Conservation (phyloP, 2,113 vertebrate genomes). For the Varanus komodoensis region DNA sequence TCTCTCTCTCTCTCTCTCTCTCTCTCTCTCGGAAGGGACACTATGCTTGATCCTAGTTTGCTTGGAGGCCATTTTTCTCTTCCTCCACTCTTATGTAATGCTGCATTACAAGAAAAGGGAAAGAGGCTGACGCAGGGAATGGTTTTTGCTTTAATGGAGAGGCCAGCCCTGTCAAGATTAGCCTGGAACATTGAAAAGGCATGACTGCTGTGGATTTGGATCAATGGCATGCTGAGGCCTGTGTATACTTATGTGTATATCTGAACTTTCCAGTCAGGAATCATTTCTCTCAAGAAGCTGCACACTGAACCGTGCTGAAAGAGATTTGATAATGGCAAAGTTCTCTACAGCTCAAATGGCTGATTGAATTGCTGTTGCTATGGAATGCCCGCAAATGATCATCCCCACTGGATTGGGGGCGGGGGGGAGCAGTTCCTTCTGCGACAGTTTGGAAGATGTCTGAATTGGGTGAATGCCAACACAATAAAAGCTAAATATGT, state of each 20-base stretch:
- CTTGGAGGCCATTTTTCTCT: neutral
- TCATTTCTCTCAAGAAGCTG: neutral
- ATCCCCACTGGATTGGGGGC: neutral
- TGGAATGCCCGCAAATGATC: neutral
- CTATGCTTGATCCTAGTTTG: neutral
- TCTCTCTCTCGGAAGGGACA: too few species aligned
- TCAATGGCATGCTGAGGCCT: neutral
- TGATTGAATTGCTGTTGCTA: neutral
- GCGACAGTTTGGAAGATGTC: neutral
- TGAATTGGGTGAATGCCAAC: neutral
- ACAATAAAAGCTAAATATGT: neutral
- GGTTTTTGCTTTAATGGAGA: slow-evolving; percentile 8
- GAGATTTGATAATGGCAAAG: neutral
- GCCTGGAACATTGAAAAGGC: neutral
- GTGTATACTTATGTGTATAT: fast-evolving
- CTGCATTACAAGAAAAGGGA: fast-evolving
- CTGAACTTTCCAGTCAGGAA: slow-evolving; percentile 14
- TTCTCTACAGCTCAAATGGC: neutral
- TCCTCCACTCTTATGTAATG: neutral
- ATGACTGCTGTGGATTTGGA: neutral
- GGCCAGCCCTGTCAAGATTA: slow-evolving; percentile 24
- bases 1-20: too few species aligned
- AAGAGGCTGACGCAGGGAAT: neutral
- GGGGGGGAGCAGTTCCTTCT: neutral
- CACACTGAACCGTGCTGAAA: neutral